Evolutionary conservation across 2,888 invertebrate species (phyloP), one percentile per base, ranked within the genome.

Genomic region (Scaptomyza flava): DNA sequence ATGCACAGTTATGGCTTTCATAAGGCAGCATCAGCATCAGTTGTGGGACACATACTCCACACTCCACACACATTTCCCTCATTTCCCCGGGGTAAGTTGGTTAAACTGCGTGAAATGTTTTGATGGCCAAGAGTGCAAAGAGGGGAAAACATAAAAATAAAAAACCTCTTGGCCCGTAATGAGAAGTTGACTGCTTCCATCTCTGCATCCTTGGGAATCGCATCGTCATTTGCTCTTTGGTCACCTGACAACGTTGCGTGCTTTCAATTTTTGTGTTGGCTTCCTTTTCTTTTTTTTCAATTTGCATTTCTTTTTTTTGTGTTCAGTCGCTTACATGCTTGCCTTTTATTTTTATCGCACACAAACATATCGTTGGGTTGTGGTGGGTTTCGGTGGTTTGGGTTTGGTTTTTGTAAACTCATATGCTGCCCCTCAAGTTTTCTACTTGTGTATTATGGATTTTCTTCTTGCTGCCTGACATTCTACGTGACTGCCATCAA

Each of bases 401-500:
- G 58, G 36, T 12, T 2, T 2, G 36, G 0, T 41, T 17, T 41
- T 46, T 33, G 41, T 34, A 53, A 69, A 54, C 64, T 71, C 72
- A 62, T 72, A 75, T 69, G 77, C 61, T 62, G 72, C 62, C 61
- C 67, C 75, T 58, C 61, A 61, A 66, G 67, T 62, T 72, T 75
- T 68, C 41, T 68, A 61, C 65, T 80, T 74, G 67, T 80, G 71
- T 70, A 77, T 80, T 84, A 78, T 86, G 77, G 81, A 70, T 81
- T 87, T 85, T 87, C 66, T 83, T 69, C 54, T 51, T 59, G 64
- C 58, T 52, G 67, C 66, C 73, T 76, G 80, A 67, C 83, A 77
- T 75, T 68, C 77, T 79, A 84, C 89, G 89, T 84, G 84, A 84
- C 89, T 88, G 87, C 87, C 85, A 88, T 85, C 84, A 85, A 88